These are phyloP conservation scores for Eidolon dupreanum DNA, from an alignment of 2,797 vertebrate genomes.

Conservation along the genomic window DNA sequence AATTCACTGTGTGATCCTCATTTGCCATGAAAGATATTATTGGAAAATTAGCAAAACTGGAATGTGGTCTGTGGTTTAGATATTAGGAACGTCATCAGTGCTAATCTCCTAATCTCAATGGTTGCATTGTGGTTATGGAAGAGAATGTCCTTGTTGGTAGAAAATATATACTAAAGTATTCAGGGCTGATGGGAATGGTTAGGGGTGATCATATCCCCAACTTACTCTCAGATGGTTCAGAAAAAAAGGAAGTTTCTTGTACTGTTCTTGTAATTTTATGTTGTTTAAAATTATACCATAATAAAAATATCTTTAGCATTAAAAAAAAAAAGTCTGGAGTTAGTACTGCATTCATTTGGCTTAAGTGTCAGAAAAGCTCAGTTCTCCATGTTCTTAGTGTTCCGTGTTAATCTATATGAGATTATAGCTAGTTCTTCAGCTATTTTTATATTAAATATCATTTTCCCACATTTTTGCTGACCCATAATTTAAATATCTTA, in stretches of 20 bases:
- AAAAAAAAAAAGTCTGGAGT: background rate
- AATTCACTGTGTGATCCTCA: background rate
- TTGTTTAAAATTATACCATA: constrained; percentile 9
- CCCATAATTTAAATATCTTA: background rate
- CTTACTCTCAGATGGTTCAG: background rate
- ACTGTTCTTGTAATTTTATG: background rate
- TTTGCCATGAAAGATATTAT: background rate
- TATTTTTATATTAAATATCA: background rate
- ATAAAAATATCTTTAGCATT: background rate
- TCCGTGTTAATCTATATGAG: background rate
- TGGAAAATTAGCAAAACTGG: background rate
- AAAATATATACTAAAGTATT: background rate
- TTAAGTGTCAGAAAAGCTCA: background rate
- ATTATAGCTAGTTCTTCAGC: background rate
- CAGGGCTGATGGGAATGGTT: background rate
- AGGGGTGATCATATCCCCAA: background rate
- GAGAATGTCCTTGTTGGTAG: background rate
- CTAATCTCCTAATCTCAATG: background rate
- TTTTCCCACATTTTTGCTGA: background rate
- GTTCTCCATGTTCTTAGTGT: background rate
- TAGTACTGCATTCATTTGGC: background rate
- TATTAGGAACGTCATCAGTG: background rate
- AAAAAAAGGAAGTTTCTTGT: background rate
- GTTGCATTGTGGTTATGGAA: background rate
- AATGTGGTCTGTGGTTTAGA: background rate